Evolutionary conservation across 1,140 invertebrate species (phyloP).

Genomic region (Zaprionus lachaisei): DNA sequence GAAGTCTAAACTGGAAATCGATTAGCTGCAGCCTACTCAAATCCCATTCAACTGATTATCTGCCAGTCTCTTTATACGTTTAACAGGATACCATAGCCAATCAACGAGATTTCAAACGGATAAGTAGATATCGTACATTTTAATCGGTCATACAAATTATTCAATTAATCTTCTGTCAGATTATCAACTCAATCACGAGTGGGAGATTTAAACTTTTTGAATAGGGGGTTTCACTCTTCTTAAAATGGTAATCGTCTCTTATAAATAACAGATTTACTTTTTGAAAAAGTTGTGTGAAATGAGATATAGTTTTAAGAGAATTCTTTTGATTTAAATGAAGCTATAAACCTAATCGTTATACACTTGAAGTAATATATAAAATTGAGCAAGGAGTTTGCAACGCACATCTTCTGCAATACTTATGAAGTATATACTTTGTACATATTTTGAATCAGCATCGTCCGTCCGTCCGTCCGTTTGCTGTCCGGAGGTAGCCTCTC

Average conservation of each 20-base stretch:
- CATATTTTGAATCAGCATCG: too few species aligned
- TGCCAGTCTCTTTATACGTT: neutral
- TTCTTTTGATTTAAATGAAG: too few species aligned
- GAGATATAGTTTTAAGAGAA: too few species aligned
- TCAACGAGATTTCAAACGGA: neutral
- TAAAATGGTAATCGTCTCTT: neutral
- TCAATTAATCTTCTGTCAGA: neutral
- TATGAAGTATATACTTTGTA: too few species aligned
- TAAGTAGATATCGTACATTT: neutral
- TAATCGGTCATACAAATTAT: neutral
- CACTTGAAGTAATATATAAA: too few species aligned
- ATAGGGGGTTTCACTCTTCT: neutral
- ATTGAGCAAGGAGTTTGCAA: too few species aligned
- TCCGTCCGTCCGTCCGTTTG: too few species aligned
- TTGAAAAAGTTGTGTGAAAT: too few species aligned
- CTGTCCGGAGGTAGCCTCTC: too few species aligned
- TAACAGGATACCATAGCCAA: neutral
- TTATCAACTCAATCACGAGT: neutral
- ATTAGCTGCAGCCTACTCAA: neutral
- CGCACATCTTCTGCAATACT: too few species aligned
- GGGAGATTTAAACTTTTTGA: neutral
- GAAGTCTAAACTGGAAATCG: slow-evolving; percentile 1
- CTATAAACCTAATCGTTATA: too few species aligned
- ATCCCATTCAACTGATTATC: neutral
- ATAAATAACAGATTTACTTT: too few species aligned